These are phyloP conservation scores for Pempheris klunzingeri DNA, from an alignment of 2,797 vertebrate genomes.

Conservation along the genomic window DNA sequence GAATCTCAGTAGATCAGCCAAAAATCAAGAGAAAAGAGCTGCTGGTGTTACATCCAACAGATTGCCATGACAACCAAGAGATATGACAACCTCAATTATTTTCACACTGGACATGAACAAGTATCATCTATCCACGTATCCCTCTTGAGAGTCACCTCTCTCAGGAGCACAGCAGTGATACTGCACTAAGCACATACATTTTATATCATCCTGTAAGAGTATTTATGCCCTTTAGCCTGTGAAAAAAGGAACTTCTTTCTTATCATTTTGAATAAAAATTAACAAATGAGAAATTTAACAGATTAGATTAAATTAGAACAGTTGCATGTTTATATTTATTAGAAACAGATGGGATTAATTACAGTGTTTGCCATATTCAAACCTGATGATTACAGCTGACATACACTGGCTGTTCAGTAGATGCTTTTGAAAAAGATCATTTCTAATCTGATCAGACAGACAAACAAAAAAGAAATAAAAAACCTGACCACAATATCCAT, in stretches of 20 bases:
- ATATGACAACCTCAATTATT: constrained; percentile 34
- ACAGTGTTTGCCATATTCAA: neutral
- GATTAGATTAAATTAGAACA: neutral
- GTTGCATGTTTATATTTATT: too few relatives aligned
- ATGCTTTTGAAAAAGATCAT: neutral
- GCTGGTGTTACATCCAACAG: neutral
- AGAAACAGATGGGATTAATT: neutral
- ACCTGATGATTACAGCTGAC: neutral
- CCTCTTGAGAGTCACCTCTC: neutral
- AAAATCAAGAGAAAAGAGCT: constrained; percentile 10
- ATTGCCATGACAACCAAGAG: constrained; percentile 29
- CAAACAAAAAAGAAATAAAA: neutral
- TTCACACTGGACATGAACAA: constrained; percentile 3
- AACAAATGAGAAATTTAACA: neutral
- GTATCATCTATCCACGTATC: neutral
- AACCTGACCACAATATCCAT: too few relatives aligned
- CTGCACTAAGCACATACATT: neutral
- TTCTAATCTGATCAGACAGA: neutral
- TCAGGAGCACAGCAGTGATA: neutral
- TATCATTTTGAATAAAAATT: too few relatives aligned
- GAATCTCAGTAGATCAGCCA: constrained; percentile 13
- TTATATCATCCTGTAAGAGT: too few relatives aligned
- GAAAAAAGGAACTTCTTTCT: too few relatives aligned
- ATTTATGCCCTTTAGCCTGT: neutral
- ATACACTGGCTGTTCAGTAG: neutral